These are phyloP conservation scores for Zaprionus gabonicus DNA, from an alignment of 1,140 invertebrate species.

Conservation along the genomic window DNA sequence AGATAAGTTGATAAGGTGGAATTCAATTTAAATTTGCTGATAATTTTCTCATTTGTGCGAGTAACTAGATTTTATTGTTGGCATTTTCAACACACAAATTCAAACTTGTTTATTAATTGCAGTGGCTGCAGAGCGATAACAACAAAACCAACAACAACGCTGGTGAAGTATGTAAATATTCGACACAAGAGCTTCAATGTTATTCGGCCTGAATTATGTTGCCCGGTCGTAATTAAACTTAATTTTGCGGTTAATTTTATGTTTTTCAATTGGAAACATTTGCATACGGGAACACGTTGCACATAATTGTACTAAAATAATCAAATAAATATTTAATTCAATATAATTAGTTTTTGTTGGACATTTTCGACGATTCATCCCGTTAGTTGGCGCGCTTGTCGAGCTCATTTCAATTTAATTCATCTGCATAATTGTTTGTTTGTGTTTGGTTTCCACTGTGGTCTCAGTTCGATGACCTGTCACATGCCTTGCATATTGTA, in stretches of 20 bases:
- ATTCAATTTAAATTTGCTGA: slow-evolving; percentile 3
- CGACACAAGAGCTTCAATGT: background rate
- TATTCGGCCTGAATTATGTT: slow-evolving; percentile 18
- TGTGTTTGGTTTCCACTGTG: slow-evolving; percentile 37
- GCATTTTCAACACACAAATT: background rate
- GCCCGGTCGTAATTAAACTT: slow-evolving; percentile 51
- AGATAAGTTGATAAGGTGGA: background rate
- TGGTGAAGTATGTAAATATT: slow-evolving; percentile 3
- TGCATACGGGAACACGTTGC: slow-evolving; percentile 47
- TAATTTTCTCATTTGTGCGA: background rate
- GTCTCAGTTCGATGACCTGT: slow-evolving; percentile 49
- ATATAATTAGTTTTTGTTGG: slow-evolving; percentile 41
- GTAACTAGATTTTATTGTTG: slow-evolving; percentile 6
- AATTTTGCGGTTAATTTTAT: slow-evolving; percentile 57
- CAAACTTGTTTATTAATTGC: slow-evolving; percentile 1
- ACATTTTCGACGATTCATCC: background rate
- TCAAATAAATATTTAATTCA: slow-evolving; percentile 75
- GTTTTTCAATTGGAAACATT: slow-evolving; percentile 48
- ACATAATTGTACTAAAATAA: slow-evolving; percentile 54
- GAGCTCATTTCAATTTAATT: slow-evolving; percentile 41
- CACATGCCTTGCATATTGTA: slow-evolving; percentile 15
- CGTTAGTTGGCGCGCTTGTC: background rate
- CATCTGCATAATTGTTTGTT: slow-evolving; percentile 49
- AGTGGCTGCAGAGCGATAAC: background rate
- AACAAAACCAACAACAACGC: background rate